Base-by-base conservation (phyloP, 2,113 vertebrate genomes). In the Cervus canadensis region DNA sequence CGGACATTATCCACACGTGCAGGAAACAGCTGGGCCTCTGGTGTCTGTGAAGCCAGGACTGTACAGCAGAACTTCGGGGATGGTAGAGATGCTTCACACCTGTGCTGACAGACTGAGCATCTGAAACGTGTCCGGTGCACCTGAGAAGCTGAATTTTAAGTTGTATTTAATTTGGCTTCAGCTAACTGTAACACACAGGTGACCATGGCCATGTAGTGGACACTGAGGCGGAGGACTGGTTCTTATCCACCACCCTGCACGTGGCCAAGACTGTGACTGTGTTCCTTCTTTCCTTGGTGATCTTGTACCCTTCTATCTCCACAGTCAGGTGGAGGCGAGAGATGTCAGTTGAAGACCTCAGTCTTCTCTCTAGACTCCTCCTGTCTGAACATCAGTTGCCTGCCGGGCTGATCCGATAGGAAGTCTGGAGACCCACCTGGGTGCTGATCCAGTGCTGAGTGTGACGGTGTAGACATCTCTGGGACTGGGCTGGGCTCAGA, bases 201-300 rank as follows among this genome's bases (percentile, higher is more conserved):
- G 9, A 2, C 11, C 11, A 6, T 1, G 14, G 45, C n/a, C 50
- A 36, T 14, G 10, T 2, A 5, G 3, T 6, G 13, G 48, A 12
- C 60, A 8, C 36, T 0, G 4, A 7, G 36, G 60, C 54, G 8
- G 36, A 33, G 5, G 59, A 12, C 90, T 7, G 2, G 17, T 30
- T 30, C 19, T 6, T 3, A 2, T 0, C 19, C 14, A 3, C 40
- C 0, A 0, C 21, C 30, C 71, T 11, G 13, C 6, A 9, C 0
- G 3, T 0, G 14, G 52, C 82, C 23, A 6, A 1, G 28, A 5
- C 17, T 2, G 21, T 2, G 5, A 4, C 79, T 26, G 0, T 5
- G 23, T 3, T 21, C 40, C 19, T 17, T 7, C 30, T 14, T 3
- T n/a, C 64, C 40, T 14, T 1, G 3, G 60, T 2, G 3, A 12